Conservation (phyloP, 2,888 invertebrate species). For the Pedicia rivosa region DNA sequence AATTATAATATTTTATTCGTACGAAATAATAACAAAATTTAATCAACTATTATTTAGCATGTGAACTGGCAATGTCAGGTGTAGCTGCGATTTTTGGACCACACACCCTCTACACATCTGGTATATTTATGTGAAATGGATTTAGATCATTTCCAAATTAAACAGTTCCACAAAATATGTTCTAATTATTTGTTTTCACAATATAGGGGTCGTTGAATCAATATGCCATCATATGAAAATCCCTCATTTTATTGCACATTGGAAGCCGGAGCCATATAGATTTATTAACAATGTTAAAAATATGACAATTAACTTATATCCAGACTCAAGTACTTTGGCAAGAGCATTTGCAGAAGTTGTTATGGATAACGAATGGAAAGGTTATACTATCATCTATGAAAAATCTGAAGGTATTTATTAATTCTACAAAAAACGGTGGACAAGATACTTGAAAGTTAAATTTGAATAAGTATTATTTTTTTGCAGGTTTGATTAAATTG, state of each 20-base stretch:
- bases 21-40: too few species aligned
- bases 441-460: too few species aligned
- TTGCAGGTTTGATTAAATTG: constrained; percentile 55
- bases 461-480: too few species aligned
- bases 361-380: constrained; percentile 59
- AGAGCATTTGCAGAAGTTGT: constrained; percentile 60
- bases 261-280: constrained; percentile 33
- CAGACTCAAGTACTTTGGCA: constrained; percentile 44
- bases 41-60: too few species aligned
- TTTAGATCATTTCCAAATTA: too few species aligned
- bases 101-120: too few species aligned
- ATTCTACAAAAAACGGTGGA: too few species aligned
- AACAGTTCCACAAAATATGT: too few species aligned
- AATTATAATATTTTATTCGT: too few species aligned
- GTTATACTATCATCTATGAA: constrained; percentile 70
- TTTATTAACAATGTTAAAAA: constrained; percentile 31
- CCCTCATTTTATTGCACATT: constrained; percentile 44
- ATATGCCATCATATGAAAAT: constrained; percentile 46
- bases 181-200: too few species aligned
- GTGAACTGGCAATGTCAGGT: constrained; percentile 43
- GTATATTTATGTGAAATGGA: too few species aligned
- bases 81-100: constrained; percentile 61
- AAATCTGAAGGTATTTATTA: constrained; percentile 65
- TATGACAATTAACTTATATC: constrained; percentile 53
- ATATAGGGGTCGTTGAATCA: constrained; percentile 31